phyloP scores from a whole-genome alignment of 2,113 vertebrate genomes.

The Mesembrinibis cayennensis region DNA sequence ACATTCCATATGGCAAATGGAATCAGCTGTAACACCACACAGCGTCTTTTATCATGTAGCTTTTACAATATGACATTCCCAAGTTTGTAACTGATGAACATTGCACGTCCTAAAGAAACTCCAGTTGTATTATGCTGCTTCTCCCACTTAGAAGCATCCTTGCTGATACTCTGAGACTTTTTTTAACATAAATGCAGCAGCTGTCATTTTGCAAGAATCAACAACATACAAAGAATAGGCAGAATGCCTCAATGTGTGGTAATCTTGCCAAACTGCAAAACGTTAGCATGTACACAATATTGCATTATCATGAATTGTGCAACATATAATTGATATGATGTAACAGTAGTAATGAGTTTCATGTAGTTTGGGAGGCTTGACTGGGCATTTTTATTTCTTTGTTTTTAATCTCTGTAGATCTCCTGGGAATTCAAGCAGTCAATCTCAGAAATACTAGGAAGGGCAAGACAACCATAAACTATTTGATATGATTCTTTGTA shows the following conservation, averaged over 20 bases:
- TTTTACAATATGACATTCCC: slow-evolving; percentile 49
- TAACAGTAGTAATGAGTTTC: not conserved
- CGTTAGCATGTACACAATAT: not conserved
- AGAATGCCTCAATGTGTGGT: slow-evolving; percentile 29
- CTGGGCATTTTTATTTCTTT: not conserved
- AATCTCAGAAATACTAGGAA: not conserved
- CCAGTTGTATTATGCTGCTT: not conserved
- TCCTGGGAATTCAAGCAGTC: not conserved
- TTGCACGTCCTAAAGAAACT: slow-evolving; percentile 26
- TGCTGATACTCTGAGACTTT: slow-evolving; percentile 36
- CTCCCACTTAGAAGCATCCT: not conserved
- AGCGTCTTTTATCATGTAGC: not conserved
- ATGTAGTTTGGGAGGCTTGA: not conserved
- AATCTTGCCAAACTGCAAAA: not conserved
- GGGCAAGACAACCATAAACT: not conserved
- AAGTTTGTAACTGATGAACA: slow-evolving; percentile 58
- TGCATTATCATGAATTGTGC: not conserved
- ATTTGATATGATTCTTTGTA: not conserved
- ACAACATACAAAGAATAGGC: not conserved
- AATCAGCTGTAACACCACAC: slow-evolving; percentile 13
- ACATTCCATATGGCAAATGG: slow-evolving; percentile 55
- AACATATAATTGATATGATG: not conserved
- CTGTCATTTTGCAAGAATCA: slow-evolving; percentile 7
- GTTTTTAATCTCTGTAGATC: not conserved
- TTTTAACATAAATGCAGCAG: slow-evolving; percentile 1